phyloP scores from a whole-genome alignment of 2,113 vertebrate genomes.

The Rhabdornis inornatus region DNA sequence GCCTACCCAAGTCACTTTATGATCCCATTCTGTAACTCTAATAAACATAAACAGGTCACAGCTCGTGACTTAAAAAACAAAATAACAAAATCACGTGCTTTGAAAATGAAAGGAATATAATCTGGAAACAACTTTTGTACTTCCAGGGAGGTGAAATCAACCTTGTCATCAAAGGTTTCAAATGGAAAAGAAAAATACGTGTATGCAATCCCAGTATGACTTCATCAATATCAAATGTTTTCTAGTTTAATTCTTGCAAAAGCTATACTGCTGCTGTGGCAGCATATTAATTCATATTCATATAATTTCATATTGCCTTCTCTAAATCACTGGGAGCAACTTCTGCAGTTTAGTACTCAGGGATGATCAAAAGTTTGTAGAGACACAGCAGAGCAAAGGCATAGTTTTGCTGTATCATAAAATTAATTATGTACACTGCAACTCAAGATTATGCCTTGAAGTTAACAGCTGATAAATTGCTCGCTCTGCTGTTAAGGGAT shows the following conservation, averaged over 20 bases:
- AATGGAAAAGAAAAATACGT: neutral
- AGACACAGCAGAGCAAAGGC: neutral
- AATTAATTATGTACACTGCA: neutral
- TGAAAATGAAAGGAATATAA: neutral
- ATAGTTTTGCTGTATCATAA: neutral
- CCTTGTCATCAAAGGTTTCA: neutral
- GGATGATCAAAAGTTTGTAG: neutral
- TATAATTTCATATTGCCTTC: neutral
- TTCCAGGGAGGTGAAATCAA: neutral
- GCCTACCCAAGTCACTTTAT: accelerated
- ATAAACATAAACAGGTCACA: neutral
- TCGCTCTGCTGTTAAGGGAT: neutral
- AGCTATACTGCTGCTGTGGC: neutral
- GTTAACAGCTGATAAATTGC: neutral
- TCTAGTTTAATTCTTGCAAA: neutral
- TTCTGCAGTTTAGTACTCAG: neutral
- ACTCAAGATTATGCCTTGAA: neutral
- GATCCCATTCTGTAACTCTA: neutral
- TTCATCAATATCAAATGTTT: neutral
- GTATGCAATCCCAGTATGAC: neutral
- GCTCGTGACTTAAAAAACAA: neutral
- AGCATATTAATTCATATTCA: neutral
- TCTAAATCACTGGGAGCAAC: neutral
- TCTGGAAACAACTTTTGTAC: neutral
- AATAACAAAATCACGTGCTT: neutral